Conservation (phyloP, 2,797 vertebrate genomes). For the Malurus splendens region DNA sequence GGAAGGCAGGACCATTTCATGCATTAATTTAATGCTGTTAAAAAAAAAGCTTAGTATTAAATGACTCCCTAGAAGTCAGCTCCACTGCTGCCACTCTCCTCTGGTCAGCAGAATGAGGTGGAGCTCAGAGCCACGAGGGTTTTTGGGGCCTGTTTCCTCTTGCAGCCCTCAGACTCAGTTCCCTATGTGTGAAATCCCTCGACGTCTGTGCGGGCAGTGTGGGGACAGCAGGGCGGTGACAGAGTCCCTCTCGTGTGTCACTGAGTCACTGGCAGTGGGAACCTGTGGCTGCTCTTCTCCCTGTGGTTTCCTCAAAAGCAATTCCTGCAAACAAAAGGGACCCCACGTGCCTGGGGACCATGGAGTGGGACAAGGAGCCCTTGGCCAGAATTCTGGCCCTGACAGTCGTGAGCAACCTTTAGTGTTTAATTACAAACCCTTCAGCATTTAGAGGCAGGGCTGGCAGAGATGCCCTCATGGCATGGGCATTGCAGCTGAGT, state of each 20-base stretch:
- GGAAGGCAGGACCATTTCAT: background rate
- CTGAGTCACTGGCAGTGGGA: background rate
- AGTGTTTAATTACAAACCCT: background rate
- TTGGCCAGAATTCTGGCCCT: background rate
- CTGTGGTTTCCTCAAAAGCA: constrained; percentile 33
- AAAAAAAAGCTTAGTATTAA: background rate
- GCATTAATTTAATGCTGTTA: background rate
- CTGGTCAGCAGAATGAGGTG: fast-evolving
- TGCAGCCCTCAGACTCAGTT: background rate
- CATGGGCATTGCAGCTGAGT: background rate
- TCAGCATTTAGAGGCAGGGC: background rate
- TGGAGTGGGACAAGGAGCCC: background rate
- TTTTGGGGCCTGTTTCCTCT: background rate
- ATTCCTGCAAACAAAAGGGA: background rate
- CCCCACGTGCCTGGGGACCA: background rate
- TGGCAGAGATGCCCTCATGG: background rate
- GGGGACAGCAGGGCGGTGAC: fast-evolving
- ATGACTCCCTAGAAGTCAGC: background rate
- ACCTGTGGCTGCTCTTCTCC: background rate
- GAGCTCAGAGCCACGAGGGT: fast-evolving
- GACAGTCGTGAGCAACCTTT: background rate
- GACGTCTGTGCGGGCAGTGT: fast-evolving
- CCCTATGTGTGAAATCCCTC: background rate
- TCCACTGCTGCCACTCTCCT: background rate
- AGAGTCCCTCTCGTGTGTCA: background rate